Base-by-base conservation (phyloP, 30 jellyfish, hydroid and myxozoan genomes). In the Pelagia noctiluca region DNA sequence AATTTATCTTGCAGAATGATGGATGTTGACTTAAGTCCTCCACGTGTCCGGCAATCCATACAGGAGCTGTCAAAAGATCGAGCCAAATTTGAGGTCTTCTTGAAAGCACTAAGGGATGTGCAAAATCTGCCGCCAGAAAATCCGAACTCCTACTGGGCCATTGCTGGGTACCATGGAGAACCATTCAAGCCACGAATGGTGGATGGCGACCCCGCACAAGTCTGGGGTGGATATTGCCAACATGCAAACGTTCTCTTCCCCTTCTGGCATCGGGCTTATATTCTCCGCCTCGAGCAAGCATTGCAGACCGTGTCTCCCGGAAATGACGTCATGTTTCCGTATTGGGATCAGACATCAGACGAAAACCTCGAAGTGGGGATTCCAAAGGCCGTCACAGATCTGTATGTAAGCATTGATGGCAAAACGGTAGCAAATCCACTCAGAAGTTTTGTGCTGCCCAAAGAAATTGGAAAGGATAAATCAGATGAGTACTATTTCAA, bases 151-250 rank as follows among this genome's bases (percentile, higher is more conserved):
- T 78, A 26, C 25, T 63, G 83, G 83, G 71, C 72, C 21, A 62
- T 78, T 78, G 90, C 90, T 31, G 37, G 48, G 1, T 78, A 78
- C 38, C 90, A 78, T 35, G 90, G 90, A n/a, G 83, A 33, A 32
- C 90, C 90, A 3, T 78, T 78, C 38, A 63, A 60, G 48, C 50
- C 37, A 10, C 22, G 83, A 35, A 33, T 30, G 26, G 90, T 32
- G 16, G 90, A 25, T 4, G 50, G 47, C 25, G 83, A 71, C 75
- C 33, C 65, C 18, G 0, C 7, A 10, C 22, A 19, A 36, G 8
- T 50, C n/a, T 78, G 90, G 90, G 50, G 71, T 78, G 90, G 90
- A 1, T 78, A 4, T 22, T 78, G 90, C 67, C 90, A 78, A 49
- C 90, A 78, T 46, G 30, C 18, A 26, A 62, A 78, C 32, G 90